A percentile compares a stretch with the other conserved stretches of the same genome.
phyloP scores from a whole-genome alignment of 2,888 invertebrate genomes.

The Timema podura region DNA sequence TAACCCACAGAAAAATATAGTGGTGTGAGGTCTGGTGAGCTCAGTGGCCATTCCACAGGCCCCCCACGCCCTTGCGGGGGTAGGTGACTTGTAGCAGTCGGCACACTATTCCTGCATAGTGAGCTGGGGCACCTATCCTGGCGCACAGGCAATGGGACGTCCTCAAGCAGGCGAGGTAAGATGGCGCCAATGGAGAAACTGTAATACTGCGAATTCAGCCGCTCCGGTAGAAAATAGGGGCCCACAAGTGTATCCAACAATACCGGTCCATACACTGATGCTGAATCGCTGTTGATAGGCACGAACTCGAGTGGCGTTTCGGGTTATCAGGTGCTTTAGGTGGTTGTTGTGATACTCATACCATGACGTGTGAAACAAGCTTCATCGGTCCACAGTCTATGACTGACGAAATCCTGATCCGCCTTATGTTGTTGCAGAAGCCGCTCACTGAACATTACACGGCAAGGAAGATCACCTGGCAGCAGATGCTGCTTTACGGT shows the following conservation, averaged over 20 bases:
- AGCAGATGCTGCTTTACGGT: neutral
- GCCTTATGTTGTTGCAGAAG: neutral
- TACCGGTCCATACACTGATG: neutral
- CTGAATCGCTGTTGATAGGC: neutral
- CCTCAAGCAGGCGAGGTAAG: neutral
- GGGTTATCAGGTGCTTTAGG: neutral
- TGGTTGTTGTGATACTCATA: neutral
- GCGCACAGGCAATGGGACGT: too few species aligned
- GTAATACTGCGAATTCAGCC: neutral
- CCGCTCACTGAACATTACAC: neutral
- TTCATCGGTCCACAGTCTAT: slow-evolving; percentile 9
- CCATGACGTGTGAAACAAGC: neutral
- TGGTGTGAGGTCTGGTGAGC: too few species aligned
- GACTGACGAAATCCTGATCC: slow-evolving; percentile 6
- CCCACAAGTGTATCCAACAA: neutral
- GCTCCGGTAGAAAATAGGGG: neutral
- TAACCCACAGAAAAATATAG: too few species aligned
- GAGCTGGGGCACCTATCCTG: too few species aligned
- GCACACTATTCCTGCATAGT: too few species aligned
- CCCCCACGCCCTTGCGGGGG: too few species aligned
- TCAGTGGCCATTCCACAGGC: too few species aligned
- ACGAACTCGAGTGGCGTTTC: neutral
- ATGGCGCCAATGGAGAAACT: neutral
- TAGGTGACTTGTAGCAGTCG: too few species aligned
- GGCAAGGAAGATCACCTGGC: neutral